A percentile compares a stretch with the other conserved stretches of the same genome.
These are phyloP conservation scores for Ectropis crepuscularia DNA, from an alignment of 2,888 invertebrate species.

Conservation along the genomic window DNA sequence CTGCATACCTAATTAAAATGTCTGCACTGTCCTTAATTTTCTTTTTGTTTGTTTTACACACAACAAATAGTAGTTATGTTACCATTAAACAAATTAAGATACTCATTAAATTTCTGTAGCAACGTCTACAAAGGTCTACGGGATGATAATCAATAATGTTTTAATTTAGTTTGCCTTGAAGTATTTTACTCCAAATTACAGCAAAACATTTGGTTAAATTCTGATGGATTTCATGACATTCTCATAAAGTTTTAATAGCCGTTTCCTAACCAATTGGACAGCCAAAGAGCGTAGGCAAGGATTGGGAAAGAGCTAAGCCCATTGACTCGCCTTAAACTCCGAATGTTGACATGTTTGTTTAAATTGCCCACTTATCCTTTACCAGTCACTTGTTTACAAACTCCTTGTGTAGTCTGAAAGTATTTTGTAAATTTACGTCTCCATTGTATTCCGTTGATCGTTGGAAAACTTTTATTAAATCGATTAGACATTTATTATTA, in stretches of 20 bases:
- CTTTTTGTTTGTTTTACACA: too few relatives aligned
- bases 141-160: too few relatives aligned
- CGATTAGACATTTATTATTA: too few relatives aligned
- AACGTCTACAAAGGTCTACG: too few relatives aligned
- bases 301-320: conserved; percentile 44
- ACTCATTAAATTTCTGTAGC: too few relatives aligned
- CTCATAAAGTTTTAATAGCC: conserved; percentile 1
- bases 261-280: conserved; percentile 48
- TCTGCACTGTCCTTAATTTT: too few relatives aligned
- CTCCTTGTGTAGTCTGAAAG: conserved; percentile 52
- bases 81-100: too few relatives aligned
- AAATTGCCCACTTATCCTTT: conserved; percentile 66
- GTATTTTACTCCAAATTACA: too few relatives aligned
- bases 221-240: not conserved
- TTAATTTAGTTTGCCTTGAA: too few relatives aligned
- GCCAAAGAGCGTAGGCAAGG: conserved; percentile 63
- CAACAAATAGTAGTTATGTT: too few relatives aligned
- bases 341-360: conserved; percentile 61
- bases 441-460: not conserved
- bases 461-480: not conserved
- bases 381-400: conserved; percentile 48
- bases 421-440: conserved; percentile 8
- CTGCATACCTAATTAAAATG: not conserved
- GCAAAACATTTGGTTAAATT: too few relatives aligned
- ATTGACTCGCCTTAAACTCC: conserved; percentile 65